Base-by-base conservation (phyloP, 2,888 invertebrate species). In the Rhamphomyia laevipes region DNA sequence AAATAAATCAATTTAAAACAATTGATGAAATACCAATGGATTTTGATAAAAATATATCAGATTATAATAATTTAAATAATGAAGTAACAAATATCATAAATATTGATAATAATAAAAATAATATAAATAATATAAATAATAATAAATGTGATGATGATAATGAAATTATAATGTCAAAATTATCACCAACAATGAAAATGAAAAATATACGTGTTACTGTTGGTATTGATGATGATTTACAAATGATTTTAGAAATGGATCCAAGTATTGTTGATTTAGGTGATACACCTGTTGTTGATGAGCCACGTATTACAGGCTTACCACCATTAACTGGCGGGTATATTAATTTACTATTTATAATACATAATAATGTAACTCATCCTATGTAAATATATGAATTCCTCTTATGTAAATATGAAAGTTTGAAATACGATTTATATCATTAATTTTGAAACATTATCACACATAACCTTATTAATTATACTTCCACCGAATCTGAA, bases 211-310 rank as follows among this genome's bases (percentile, higher is more conserved):
- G 71, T 41, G 72, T 76, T 7, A 73, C 73, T 41, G 71, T 77
- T 54, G 77, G 77, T 15, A 77, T 78, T 56, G 77, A 78, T 60
- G 75, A 76, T 53, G 77, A 77, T 62, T 64, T 78, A 47, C 74
- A 74, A 63, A 76, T 77, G 75, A 77, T 77, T 51, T 68, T 78
- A 46, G 77, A 78, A 61, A 76, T 77, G 76, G 77, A 78, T 63
- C 78, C 78, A 17, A 75, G 76, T 56, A 75, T 77, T 62, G 74
- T 77, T 45, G 77, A 77, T 64, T 64, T 69, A 27, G 66, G 63
- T 27, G 64, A 63, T 50, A 58, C 63, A 17, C 51, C 58, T 12
- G 53, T 57, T 5, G 54, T 57, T 12, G 62, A 64, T 50, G 59
- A 61, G 27, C 58, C 59, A 3, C 50, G 50, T 47, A 52, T 61